Evolutionary conservation across 2,888 invertebrate genomes (phyloP).

Genomic region (Agrochola litura): DNA sequence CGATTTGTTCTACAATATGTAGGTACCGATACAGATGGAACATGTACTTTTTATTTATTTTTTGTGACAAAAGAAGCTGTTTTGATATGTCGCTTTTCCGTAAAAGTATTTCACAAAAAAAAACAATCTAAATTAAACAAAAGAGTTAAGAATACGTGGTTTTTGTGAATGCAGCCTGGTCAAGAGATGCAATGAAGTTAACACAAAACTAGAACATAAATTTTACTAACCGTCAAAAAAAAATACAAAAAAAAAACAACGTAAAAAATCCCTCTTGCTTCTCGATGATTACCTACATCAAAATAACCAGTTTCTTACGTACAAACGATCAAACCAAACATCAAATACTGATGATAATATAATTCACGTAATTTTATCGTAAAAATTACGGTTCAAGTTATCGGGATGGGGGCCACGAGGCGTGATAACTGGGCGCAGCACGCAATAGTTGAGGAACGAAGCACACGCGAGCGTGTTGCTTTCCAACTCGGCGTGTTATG

Average conservation of each 20-base stretch:
- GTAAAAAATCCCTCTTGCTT: neutral
- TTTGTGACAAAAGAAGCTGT: neutral
- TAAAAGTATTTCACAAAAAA: neutral
- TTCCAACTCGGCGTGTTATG: conserved; percentile 24
- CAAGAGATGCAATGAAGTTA: neutral
- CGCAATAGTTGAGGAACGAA: conserved; percentile 70
- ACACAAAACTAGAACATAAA: neutral
- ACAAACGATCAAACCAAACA: conserved; percentile 64
- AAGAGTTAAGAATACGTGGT: too few species aligned
- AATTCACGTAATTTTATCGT: conserved; percentile 82
- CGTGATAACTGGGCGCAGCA: conserved; percentile 77
- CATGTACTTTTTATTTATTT: neutral
- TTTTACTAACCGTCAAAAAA: neutral
- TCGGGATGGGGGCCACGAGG: conserved; percentile 78
- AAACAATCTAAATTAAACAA: neutral
- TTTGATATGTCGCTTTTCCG: neutral
- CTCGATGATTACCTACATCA: conserved; percentile 20
- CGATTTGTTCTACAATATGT: neutral
- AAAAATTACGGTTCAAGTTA: conserved; percentile 75
- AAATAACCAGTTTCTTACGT: conserved; percentile 39
- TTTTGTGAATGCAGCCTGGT: neutral
- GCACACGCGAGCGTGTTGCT: conserved; percentile 66
- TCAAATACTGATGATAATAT: conserved; percentile 72
- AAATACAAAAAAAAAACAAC: neutral
- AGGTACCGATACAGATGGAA: neutral